A percentile compares a stretch with the other conserved stretches of the same genome.
phyloP scores from a whole-genome alignment of 2,113 vertebrate species.

The Forbesichthys agassizii region DNA sequence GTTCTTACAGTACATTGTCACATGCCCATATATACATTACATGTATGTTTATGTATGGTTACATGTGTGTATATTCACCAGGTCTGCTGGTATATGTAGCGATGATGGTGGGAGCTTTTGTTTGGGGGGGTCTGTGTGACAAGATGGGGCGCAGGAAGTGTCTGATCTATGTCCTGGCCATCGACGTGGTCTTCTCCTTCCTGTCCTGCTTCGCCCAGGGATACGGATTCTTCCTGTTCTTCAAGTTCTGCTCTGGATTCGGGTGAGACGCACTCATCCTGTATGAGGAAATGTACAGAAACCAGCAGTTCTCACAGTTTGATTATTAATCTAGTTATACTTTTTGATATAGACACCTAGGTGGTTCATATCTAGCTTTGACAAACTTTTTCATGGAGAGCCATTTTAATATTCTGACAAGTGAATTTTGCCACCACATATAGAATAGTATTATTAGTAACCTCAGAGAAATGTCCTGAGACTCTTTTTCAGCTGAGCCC shows the following conservation, averaged over 20 bases:
- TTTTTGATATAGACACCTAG: no score
- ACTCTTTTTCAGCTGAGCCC: no score
- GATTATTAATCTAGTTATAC: no score
- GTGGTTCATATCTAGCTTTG: no score
- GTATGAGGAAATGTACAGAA: not conserved
- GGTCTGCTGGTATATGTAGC: conserved; percentile 94
- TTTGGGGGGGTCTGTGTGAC: conserved; percentile 92
- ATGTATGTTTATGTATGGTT: not conserved
- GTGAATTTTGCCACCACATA: no score
- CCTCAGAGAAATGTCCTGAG: no score
- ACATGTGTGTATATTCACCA: conserved; percentile 45
- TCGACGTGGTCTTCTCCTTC: conserved; percentile 92
- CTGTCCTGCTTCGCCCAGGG: conserved; percentile 94
- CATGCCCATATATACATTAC: not conserved
- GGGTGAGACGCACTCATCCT: conserved; percentile 78
- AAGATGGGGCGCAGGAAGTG: conserved; percentile 92
- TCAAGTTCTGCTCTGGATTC: conserved; percentile 94
- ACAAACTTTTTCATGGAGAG: no score
- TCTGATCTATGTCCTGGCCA: conserved; percentile 88
- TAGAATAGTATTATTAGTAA: no score
- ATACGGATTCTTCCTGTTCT: conserved; percentile 96
- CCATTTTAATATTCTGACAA: no score
- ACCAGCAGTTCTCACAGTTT: no score
- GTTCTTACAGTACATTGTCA: not conserved
- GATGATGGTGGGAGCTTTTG: conserved; percentile 94